These are phyloP conservation scores for Lemur catta DNA, from an alignment of 2,797 vertebrate species.

Conservation along the genomic window DNA sequence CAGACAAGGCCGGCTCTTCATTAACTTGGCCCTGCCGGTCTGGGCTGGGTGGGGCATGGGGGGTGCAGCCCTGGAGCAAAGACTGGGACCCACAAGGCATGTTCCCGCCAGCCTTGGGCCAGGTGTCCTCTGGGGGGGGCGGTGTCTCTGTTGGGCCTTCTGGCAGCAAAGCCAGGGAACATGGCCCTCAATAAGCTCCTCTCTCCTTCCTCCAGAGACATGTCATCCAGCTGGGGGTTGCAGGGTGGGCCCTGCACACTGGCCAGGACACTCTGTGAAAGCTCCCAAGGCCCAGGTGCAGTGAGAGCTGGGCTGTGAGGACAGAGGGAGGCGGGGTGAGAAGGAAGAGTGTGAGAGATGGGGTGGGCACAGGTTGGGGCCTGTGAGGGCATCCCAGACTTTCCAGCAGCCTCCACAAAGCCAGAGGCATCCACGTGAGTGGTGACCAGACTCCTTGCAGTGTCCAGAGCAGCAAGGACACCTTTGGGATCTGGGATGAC, in stretches of 20 bases:
- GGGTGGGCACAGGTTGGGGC: background rate
- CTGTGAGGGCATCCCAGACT: background rate
- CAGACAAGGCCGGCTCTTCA: background rate
- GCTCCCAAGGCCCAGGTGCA: background rate
- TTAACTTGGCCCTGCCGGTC: background rate
- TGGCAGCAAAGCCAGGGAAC: background rate
- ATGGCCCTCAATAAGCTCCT: background rate
- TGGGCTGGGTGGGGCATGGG: background rate
- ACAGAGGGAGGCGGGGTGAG: background rate
- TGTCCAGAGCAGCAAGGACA: background rate
- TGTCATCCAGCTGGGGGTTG: background rate
- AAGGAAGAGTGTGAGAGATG: too few species aligned
- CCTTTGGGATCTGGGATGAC: background rate
- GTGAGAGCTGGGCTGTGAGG: background rate
- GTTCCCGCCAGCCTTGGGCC: background rate
- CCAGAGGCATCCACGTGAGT: background rate
- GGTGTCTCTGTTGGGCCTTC: background rate
- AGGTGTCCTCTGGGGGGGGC: background rate
- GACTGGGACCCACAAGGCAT: background rate
- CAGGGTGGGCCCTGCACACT: background rate
- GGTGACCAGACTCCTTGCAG: background rate
- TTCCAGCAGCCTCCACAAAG: background rate
- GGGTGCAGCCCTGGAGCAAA: background rate
- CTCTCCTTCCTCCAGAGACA: background rate
- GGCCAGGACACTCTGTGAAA: background rate